phyloP scores from a whole-genome alignment of 2,888 invertebrate genomes.

The Sesia apiformis region DNA sequence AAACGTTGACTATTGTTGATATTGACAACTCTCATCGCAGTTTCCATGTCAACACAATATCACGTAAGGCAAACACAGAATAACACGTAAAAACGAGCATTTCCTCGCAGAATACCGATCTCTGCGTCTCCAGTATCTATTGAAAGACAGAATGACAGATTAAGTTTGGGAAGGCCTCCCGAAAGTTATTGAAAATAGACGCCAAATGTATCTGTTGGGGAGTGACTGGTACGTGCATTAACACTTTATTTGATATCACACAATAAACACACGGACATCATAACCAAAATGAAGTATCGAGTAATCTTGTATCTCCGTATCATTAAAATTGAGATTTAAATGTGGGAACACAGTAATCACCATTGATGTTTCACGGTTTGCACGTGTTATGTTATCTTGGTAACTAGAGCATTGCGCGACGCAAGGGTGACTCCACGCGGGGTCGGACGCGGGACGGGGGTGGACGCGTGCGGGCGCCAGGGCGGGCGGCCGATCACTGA shows the following conservation, averaged over 20 bases:
- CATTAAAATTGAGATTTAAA: not conserved
- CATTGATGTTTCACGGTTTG: no score
- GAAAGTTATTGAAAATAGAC: constrained; percentile 3
- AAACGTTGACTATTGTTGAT: no score
- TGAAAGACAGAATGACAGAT: constrained; percentile 28
- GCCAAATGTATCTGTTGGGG: constrained; percentile 16
- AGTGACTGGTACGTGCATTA: constrained; percentile 10
- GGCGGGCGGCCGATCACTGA: constrained; percentile 63
- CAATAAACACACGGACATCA: constrained; percentile 12
- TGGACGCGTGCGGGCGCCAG: constrained; percentile 46
- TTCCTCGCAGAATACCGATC: not conserved
- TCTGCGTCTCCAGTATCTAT: not conserved
- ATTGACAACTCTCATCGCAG: no score
- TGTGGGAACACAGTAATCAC: no score
- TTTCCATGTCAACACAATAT: no score
- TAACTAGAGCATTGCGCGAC: constrained; percentile 24
- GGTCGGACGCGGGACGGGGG: constrained; percentile 5
- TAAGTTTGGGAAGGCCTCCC: constrained; percentile 23
- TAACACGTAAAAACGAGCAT: not conserved
- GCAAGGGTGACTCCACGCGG: constrained; percentile 18
- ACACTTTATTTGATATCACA: not conserved
- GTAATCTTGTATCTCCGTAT: constrained; percentile 1
- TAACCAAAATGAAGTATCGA: constrained; percentile 22
- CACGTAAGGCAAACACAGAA: not conserved
- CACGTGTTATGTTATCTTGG: constrained; percentile 29